Conservation (phyloP, 2,888 invertebrate species). For the Girardia tigrina region DNA sequence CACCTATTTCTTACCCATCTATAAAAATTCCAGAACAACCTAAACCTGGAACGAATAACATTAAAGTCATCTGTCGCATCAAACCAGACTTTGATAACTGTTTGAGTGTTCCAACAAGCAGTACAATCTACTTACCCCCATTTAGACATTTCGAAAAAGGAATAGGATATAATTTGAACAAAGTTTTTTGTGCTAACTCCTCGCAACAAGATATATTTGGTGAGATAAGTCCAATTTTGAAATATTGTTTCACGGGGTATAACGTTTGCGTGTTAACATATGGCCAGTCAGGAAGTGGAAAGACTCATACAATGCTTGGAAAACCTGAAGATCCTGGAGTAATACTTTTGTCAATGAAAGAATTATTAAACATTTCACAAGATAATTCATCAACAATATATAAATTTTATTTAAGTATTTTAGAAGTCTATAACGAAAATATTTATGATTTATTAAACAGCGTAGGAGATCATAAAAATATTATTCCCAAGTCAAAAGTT, state of each 20-base stretch:
- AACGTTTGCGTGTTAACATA: constrained; percentile 32
- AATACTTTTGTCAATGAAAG: constrained; percentile 23
- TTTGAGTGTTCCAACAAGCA: neutral
- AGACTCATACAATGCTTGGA: constrained; percentile 31
- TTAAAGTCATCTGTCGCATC: constrained; percentile 13
- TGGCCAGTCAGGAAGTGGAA: constrained; percentile 32
- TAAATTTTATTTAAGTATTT: constrained; percentile 30
- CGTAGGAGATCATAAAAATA: neutral
- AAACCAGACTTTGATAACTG: constrained; percentile 29
- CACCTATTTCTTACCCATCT: neutral
- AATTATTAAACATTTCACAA: constrained; percentile 15
- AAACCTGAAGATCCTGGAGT: constrained; percentile 29
- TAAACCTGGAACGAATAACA: constrained; percentile 16
- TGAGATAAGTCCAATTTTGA: constrained; percentile 26
- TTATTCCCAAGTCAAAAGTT: constrained; percentile 17
- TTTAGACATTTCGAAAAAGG: neutral
- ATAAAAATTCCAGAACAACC: neutral
- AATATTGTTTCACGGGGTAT: constrained; percentile 29
- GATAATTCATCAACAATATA: constrained; percentile 21
- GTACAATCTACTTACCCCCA: neutral
- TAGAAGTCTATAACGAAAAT: constrained; percentile 29
- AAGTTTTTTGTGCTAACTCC: constrained; percentile 26
- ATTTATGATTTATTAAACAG: constrained; percentile 29
- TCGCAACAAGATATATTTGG: constrained; percentile 18
- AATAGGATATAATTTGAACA: constrained; percentile 26